These are phyloP conservation scores for Cephonodes hylas DNA, from an alignment of 2,888 invertebrate species.

Conservation along the genomic window DNA sequence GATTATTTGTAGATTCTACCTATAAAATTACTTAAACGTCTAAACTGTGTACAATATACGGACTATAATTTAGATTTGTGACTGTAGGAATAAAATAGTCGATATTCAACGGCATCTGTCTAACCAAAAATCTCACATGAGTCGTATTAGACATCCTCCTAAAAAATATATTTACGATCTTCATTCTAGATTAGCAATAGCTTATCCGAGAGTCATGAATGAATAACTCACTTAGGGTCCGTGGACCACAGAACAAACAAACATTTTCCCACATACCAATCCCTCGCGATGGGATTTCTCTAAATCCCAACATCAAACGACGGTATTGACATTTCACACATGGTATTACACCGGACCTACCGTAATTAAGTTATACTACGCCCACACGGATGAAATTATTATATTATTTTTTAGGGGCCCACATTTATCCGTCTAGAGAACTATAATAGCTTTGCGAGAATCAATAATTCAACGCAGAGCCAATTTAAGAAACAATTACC, in stretches of 20 bases:
- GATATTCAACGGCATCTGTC: no score
- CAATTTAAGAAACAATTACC: not conserved
- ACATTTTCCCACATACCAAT: conserved; percentile 6
- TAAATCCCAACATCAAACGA: conserved; percentile 16
- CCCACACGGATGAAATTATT: conserved; percentile 26
- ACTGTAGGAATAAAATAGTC: no score
- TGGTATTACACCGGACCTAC: conserved; percentile 31
- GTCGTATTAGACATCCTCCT: no score
- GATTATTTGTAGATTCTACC: no score
- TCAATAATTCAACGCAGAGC: not conserved
- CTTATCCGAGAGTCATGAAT: not conserved
- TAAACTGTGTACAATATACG: no score
- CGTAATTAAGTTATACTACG: conserved; percentile 38
- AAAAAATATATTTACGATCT: not conserved
- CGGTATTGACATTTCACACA: conserved; percentile 60
- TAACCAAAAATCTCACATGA: no score
- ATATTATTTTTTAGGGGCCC: conserved; percentile 13
- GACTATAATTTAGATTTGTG: no score
- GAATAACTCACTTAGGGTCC: not conserved
- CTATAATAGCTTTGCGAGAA: not conserved
- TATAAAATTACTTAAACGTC: no score
- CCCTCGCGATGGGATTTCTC: conserved; percentile 8
- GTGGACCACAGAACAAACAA: conserved; percentile 5
- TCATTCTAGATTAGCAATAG: not conserved
- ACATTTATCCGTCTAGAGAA: not conserved